These are phyloP conservation scores for Anticlea derivata DNA, from an alignment of 2,888 invertebrate species.

Conservation along the genomic window DNA sequence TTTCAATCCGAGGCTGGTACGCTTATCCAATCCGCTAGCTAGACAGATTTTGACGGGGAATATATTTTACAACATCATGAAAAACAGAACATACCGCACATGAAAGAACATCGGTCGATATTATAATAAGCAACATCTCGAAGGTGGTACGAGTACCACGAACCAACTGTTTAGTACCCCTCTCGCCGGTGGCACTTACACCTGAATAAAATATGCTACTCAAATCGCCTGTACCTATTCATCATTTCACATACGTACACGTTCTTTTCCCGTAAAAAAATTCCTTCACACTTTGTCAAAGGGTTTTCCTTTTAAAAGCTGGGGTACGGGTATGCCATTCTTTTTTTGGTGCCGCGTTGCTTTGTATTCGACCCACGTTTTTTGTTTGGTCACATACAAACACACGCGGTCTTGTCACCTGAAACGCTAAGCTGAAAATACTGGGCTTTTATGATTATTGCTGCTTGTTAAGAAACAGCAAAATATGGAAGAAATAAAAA, in stretches of 20 bases:
- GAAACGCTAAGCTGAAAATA: slow-evolving; percentile 42
- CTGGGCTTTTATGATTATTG: slow-evolving; percentile 32
- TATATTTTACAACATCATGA: too few relatives aligned
- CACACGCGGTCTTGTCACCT: slow-evolving; percentile 46
- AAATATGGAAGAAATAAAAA: background rate
- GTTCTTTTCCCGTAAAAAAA: slow-evolving; percentile 44
- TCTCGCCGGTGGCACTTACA: background rate
- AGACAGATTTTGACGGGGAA: too few relatives aligned
- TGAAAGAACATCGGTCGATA: too few relatives aligned
- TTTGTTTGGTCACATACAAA: slow-evolving; percentile 48
- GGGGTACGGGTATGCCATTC: slow-evolving; percentile 32
- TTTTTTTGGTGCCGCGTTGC: slow-evolving; percentile 47
- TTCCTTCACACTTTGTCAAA: slow-evolving; percentile 54
- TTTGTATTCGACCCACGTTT: slow-evolving; percentile 56
- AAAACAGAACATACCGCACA: too few relatives aligned
- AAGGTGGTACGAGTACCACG: background rate
- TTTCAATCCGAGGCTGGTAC: too few relatives aligned
- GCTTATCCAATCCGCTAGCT: too few relatives aligned
- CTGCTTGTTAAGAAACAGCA: slow-evolving; percentile 5
- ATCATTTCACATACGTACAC: slow-evolving; percentile 30
- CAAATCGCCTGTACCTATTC: slow-evolving; percentile 34
- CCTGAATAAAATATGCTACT: slow-evolving; percentile 26
- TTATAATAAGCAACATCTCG: background rate
- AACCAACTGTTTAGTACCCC: slow-evolving; percentile 4
- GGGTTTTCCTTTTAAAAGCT: slow-evolving; percentile 49